Conservation (phyloP, 2,888 invertebrate genomes). For the Epsilonema sp. region DNA sequence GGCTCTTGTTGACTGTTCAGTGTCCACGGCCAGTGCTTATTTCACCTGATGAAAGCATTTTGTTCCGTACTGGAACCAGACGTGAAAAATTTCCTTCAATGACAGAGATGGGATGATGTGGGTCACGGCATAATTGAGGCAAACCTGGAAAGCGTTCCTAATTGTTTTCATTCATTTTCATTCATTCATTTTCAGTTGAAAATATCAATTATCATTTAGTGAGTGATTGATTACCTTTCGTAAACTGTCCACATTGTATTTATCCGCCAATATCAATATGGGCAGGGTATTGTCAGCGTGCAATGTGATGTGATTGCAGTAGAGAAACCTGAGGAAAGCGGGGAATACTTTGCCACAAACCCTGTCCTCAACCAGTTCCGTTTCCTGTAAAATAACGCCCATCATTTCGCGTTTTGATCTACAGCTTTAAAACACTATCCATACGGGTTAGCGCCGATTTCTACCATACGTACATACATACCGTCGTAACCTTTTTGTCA, state of each 20-base stretch:
- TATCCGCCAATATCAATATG: conserved; percentile 33
- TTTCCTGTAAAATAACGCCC: conserved; percentile 13
- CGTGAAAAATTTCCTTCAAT: conserved; percentile 32
- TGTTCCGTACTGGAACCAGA: conserved; percentile 35
- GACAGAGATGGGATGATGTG: conserved; percentile 29
- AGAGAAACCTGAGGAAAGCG: conserved; percentile 32
- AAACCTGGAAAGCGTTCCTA: conserved; percentile 25
- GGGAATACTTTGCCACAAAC: conserved; percentile 30
- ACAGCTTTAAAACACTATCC: not conserved
- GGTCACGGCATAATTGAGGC: conserved; percentile 31
- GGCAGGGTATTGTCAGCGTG: conserved; percentile 31
- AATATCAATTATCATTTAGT: not conserved
- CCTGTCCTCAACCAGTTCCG: conserved; percentile 29
- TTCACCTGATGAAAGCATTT: conserved; percentile 23
- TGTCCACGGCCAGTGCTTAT: no score
- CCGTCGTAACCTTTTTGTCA: conserved; percentile 14
- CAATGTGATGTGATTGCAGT: conserved; percentile 32
- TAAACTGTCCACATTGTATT: conserved; percentile 32
- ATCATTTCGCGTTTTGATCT: not conserved
- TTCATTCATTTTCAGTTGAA: not conserved
- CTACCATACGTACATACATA: no score
- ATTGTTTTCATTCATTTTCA: not conserved
- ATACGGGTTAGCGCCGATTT: no score
- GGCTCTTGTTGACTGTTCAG: not conserved
- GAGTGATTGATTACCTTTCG: conserved; percentile 26